phyloP scores from a whole-genome alignment of 2,797 vertebrate species.

The Coluber constrictor region DNA sequence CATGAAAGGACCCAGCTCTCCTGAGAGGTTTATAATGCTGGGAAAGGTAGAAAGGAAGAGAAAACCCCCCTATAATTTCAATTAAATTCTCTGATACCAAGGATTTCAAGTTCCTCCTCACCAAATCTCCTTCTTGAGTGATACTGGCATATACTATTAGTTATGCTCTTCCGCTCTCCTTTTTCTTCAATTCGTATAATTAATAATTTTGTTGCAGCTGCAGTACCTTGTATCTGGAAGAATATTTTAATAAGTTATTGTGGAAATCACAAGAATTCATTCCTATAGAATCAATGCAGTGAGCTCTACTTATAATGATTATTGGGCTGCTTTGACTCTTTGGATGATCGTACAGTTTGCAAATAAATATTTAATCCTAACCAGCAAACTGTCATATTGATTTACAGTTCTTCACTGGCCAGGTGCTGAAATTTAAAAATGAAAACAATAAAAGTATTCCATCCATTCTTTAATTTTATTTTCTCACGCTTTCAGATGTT shows the following conservation, averaged over 20 bases:
- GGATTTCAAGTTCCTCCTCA: background rate
- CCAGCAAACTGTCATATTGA: background rate
- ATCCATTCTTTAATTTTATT: background rate
- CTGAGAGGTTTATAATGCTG: background rate
- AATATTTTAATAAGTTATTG: background rate
- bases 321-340: background rate
- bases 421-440: background rate
- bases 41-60: background rate
- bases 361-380: background rate
- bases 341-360: background rate
- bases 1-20: background rate
- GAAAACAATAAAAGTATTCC: background rate
- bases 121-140: background rate
- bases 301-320: background rate
- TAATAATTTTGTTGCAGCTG: conserved; percentile 55
- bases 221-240: conserved; percentile 51
- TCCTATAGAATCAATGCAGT: background rate
- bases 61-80: background rate
- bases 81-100: background rate
- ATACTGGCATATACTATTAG: background rate
- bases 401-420: background rate
- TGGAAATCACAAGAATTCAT: background rate
- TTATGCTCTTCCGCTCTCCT: background rate
- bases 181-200: conserved; percentile 18
- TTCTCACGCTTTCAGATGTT: background rate